Evolutionary conservation across 2,888 invertebrate genomes (phyloP).

Genomic region (Hirtodrosophila trivittata): DNA sequence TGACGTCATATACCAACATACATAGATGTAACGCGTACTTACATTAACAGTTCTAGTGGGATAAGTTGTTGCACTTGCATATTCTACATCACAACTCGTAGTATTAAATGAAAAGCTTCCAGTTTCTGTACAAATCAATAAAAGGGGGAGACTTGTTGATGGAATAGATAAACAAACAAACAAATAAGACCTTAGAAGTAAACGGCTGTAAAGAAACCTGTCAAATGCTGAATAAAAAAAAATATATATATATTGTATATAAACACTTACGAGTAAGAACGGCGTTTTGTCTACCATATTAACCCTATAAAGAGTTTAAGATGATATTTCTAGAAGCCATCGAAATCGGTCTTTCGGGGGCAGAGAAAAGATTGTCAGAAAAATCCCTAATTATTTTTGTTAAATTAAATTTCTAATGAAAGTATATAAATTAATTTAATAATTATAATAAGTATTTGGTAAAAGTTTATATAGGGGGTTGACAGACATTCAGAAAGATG

Average conservation of each 20-base stretch:
- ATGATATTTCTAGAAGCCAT: too few relatives aligned
- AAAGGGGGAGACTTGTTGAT: slow-evolving; percentile 64
- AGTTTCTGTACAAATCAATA: slow-evolving; percentile 63
- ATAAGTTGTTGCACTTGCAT: slow-evolving; percentile 46
- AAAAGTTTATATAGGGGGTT: too few relatives aligned
- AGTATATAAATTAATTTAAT: too few relatives aligned
- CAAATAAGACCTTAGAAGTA: slow-evolving; percentile 31
- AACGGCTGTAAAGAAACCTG: slow-evolving; percentile 33
- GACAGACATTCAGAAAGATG: too few relatives aligned
- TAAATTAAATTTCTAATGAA: too few relatives aligned
- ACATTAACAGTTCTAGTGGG: slow-evolving; percentile 46
- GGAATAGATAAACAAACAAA: slow-evolving; percentile 21
- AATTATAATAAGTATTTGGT: too few relatives aligned
- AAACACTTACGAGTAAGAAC: slow-evolving; percentile 4
- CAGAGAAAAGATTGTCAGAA: too few relatives aligned
- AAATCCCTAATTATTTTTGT: too few relatives aligned
- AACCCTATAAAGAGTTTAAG: too few relatives aligned
- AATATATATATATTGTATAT: slow-evolving; percentile 6
- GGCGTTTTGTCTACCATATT: too few relatives aligned
- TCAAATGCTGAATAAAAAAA: slow-evolving; percentile 15
- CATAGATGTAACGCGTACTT: slow-evolving; percentile 26
- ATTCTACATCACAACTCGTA: too few relatives aligned
- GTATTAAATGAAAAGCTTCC: slow-evolving; percentile 48
- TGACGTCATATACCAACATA: slow-evolving; percentile 59
- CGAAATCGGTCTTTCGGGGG: too few relatives aligned